Evolutionary conservation across 2,888 invertebrate genomes (phyloP).

Genomic region (Osmoderma eremita): DNA sequence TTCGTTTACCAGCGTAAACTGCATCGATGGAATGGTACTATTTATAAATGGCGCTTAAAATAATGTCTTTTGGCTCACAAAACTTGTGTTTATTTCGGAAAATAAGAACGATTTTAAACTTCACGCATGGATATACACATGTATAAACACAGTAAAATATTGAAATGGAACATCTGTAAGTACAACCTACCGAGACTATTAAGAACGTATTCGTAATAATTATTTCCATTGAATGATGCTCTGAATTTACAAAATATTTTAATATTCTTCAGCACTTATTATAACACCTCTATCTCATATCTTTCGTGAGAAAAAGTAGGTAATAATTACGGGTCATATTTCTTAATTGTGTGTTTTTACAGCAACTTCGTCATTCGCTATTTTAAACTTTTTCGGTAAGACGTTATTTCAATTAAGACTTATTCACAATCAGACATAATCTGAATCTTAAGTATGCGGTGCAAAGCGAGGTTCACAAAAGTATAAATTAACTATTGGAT

Average conservation of each 20-base stretch:
- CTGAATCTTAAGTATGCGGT: constrained; percentile 14
- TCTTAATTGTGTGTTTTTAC: neutral
- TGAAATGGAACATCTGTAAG: no score
- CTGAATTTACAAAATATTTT: no score
- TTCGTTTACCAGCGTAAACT: no score
- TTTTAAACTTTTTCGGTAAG: constrained; percentile 12
- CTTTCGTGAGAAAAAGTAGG: neutral
- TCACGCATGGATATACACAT: no score
- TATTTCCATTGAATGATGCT: no score
- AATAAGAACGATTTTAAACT: no score
- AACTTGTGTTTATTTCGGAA: neutral
- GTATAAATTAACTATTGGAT: neutral
- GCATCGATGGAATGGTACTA: neutral
- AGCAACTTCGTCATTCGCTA: constrained; percentile 9
- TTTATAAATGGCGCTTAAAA: constrained; percentile 15
- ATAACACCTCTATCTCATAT: neutral
- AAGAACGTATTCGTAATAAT: no score
- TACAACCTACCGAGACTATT: no score
- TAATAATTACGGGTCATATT: neutral
- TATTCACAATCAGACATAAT: constrained; percentile 13
- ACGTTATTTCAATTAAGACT: neutral
- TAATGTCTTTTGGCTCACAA: constrained; percentile 9
- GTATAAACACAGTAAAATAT: no score
- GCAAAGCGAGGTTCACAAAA: neutral
- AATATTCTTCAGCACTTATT: no score